A percentile compares a stretch with the other conserved stretches of the same genome.
These are phyloP conservation scores for Paedocypris sp. DNA, from an alignment of 2,113 vertebrate genomes.

Conservation along the genomic window DNA sequence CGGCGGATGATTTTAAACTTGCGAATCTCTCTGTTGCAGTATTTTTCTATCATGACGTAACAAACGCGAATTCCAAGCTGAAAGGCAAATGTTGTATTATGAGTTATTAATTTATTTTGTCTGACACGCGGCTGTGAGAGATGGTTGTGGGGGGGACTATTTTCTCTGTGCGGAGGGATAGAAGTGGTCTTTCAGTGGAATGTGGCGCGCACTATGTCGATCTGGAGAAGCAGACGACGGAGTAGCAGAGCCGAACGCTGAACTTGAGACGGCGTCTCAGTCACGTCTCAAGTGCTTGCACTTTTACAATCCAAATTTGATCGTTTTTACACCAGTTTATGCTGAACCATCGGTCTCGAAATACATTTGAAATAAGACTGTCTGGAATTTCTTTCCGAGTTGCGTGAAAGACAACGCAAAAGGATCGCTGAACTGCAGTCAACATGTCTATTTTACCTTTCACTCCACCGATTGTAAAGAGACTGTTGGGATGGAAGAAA, in stretches of 20 bases:
- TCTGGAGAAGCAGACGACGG: neutral
- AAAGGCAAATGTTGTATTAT: neutral
- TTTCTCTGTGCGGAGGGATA: constrained; percentile 55
- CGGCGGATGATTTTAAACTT: constrained; percentile 54
- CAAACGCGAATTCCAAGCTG: neutral
- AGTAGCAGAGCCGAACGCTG: neutral
- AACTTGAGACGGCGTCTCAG: constrained; percentile 7
- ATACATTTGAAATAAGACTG: neutral
- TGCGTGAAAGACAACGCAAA: constrained; percentile 35
- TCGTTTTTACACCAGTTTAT: neutral
- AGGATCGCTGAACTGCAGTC: constrained; percentile 37
- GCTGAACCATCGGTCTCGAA: neutral
- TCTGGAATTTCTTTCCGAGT: neutral
- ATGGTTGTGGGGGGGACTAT: constrained; percentile 44
- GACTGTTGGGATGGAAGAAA: constrained; percentile 97
- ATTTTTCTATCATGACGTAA: neutral
- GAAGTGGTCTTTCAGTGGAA: neutral
- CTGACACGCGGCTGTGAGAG: neutral
- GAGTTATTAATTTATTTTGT: neutral
- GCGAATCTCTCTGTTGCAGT: constrained; percentile 24
- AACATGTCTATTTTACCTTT: constrained; percentile 97
- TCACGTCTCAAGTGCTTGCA: constrained; percentile 8
- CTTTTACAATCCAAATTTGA: neutral
- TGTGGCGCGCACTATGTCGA: neutral
- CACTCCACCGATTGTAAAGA: constrained; percentile 95